These are phyloP conservation scores for Hypselothyrea guttata DNA, from an alignment of 2,888 invertebrate species.

Conservation along the genomic window DNA sequence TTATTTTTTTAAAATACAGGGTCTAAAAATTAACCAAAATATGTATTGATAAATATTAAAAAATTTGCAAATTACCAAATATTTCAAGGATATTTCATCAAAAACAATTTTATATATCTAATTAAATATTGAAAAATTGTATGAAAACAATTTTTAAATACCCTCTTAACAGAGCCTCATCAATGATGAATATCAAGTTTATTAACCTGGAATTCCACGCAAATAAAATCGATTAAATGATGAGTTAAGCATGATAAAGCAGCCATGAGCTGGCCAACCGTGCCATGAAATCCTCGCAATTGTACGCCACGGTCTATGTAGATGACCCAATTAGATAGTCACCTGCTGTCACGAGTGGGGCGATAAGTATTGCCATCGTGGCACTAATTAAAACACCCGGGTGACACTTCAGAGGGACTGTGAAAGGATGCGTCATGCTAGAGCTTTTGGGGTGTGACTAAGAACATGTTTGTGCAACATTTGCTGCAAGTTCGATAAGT, in stretches of 20 bases:
- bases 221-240: conserved; percentile 25
- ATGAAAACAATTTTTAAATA: too few species aligned
- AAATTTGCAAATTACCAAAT: too few species aligned
- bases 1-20: too few species aligned
- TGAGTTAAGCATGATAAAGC: conserved; percentile 19
- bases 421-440: conserved; percentile 33
- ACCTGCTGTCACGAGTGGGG: conserved; percentile 37
- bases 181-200: too few species aligned
- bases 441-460: background rate
- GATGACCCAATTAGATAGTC: conserved; percentile 57
- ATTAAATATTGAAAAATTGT: too few species aligned
- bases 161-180: too few species aligned
- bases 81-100: too few species aligned
- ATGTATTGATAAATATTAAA: too few species aligned
- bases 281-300: background rate
- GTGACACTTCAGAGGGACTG: conserved; percentile 25
- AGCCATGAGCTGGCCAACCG: background rate
- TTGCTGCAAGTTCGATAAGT: too few species aligned
- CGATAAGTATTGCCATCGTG: conserved; percentile 34
- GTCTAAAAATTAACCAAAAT: too few species aligned
- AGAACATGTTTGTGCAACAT: conserved; percentile 31
- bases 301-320: conserved; percentile 2
- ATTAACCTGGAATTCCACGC: too few species aligned
- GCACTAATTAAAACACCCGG: conserved; percentile 50
- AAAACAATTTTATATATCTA: too few species aligned